Conservation (phyloP, 1,140 invertebrate species). For the Papilio xuthus region DNA sequence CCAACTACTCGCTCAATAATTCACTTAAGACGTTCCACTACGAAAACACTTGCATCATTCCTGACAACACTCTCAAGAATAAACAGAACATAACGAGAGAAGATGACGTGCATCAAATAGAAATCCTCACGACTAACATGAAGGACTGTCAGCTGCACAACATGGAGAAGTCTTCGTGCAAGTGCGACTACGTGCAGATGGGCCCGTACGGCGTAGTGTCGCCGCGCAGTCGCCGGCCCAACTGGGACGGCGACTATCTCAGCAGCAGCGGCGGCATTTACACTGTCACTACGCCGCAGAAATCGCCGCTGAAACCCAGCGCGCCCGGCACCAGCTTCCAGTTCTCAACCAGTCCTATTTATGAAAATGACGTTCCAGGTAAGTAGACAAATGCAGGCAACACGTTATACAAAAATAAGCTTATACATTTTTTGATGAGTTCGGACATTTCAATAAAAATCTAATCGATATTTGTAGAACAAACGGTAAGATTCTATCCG, state of each 20-base stretch:
- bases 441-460: too few species aligned
- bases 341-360: conserved; percentile 74
- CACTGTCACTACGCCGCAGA: conserved; percentile 70
- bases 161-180: conserved; percentile 69
- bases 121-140: conserved; percentile 74
- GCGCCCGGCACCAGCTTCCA: conserved; percentile 73
- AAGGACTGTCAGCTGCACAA: conserved; percentile 75
- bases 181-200: conserved; percentile 77
- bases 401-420: background rate
- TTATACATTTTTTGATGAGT: background rate
- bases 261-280: conserved; percentile 75
- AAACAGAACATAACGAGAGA: conserved; percentile 73
- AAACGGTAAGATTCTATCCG: too few species aligned
- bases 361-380: conserved; percentile 77
- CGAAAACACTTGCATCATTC: conserved; percentile 73
- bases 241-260: conserved; percentile 73
- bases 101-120: conserved; percentile 75
- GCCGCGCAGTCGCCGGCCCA: conserved; percentile 63
- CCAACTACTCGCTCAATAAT: conserved; percentile 83
- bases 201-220: conserved; percentile 69
- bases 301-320: conserved; percentile 65
- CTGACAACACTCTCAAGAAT: conserved; percentile 73
- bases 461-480: too few species aligned
- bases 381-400: conserved; percentile 33
- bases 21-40: conserved; percentile 81